Percentiles rank a stretch among this genome's conserved stretches.
phyloP scores from a whole-genome alignment of 2,888 invertebrate species.

The Steinernema scapterisci region DNA sequence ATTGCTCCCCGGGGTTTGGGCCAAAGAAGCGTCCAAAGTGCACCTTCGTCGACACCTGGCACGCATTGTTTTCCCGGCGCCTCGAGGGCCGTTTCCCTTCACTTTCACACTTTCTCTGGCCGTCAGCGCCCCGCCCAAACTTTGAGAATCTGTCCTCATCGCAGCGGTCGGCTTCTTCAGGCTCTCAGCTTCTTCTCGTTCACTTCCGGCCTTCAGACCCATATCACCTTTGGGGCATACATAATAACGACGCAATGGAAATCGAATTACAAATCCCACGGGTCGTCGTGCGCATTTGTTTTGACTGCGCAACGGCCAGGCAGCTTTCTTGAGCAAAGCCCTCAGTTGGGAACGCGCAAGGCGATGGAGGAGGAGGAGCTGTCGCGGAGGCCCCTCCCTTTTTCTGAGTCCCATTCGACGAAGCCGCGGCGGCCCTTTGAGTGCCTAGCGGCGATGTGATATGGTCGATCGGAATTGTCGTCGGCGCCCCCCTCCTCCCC shows the following conservation, averaged over 20 bases:
- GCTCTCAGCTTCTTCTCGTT: neutral
- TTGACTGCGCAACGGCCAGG: neutral
- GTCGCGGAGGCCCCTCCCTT: neutral
- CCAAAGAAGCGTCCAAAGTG: neutral
- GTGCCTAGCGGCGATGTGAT: slow-evolving; percentile 32
- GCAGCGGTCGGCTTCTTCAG: neutral
- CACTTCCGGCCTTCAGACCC: neutral
- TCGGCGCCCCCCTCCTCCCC: slow-evolving; percentile 22
- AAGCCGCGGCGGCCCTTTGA: slow-evolving; percentile 31
- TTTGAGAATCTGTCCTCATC: neutral
- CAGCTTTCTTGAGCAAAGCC: neutral
- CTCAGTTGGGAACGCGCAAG: neutral
- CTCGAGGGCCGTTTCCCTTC: slow-evolving; percentile 13
- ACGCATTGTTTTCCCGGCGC: slow-evolving; percentile 27
- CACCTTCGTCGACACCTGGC: slow-evolving; percentile 29
- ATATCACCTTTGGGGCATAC: neutral
- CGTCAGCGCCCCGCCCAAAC: neutral
- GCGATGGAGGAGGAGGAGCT: neutral
- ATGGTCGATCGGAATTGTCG: slow-evolving; percentile 30
- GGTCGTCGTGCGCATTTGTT: slow-evolving; percentile 23
- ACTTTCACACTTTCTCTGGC: neutral
- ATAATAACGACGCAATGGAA: slow-evolving; percentile 3
- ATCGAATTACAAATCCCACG: slow-evolving; percentile 31
- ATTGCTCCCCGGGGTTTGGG: neutral
- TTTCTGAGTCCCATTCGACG: neutral